These are phyloP conservation scores for Fragum fragum DNA, from an alignment of 2,888 invertebrate genomes.

Conservation along the genomic window DNA sequence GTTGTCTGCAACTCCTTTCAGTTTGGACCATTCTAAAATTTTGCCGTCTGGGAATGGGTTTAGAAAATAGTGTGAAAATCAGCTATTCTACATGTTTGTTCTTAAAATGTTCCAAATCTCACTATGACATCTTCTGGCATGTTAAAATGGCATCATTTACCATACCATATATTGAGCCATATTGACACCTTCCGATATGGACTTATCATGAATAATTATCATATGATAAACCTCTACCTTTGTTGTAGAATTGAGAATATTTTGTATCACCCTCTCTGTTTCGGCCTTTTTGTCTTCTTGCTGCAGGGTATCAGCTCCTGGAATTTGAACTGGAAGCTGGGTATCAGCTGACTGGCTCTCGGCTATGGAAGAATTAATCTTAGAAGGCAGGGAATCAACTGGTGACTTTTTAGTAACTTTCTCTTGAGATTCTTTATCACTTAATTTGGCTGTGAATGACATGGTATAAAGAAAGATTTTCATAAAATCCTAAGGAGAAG, in stretches of 20 bases:
- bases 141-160: no score
- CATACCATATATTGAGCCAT: no score
- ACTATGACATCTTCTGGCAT: no score
- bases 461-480: background rate
- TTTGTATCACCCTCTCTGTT: constrained; percentile 56
- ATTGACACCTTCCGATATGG: no score
- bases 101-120: no score
- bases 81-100: no score
- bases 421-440: background rate
- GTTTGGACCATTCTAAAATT: no score
- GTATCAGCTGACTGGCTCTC: constrained; percentile 1
- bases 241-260: constrained; percentile 59
- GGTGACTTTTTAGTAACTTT: background rate
- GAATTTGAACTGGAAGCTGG: background rate
- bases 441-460: background rate
- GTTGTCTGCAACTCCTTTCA: no score
- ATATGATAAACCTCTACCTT: constrained; percentile 36
- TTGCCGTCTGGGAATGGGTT: no score
- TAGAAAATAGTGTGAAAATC: no score
- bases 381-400: background rate
- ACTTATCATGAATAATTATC: no score
- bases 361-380: background rate
- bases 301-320: constrained; percentile 13
- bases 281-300: constrained; percentile 31
- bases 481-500: no score